Evolutionary conservation across 2,797 vertebrate genomes (phyloP).

Genomic region (Liparis tanakae): DNA sequence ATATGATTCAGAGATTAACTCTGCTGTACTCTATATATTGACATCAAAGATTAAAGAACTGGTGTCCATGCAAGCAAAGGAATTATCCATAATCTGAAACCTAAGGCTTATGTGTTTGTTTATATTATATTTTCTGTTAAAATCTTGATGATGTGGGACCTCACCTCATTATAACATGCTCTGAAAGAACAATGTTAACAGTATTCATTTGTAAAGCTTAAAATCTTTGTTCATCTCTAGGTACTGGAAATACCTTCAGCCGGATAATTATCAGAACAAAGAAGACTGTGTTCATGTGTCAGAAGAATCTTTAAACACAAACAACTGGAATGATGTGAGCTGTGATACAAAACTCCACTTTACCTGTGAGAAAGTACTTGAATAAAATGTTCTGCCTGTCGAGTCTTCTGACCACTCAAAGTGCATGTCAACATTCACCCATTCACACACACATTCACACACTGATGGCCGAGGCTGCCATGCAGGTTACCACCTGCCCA

Average conservation of each 20-base stretch:
- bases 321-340: neutral
- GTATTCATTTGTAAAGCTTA: neutral
- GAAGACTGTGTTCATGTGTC: neutral
- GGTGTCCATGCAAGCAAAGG: neutral
- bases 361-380: constrained; percentile 19
- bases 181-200: neutral
- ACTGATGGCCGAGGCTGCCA: neutral
- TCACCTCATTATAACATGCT: neutral
- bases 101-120: neutral
- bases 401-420: neutral
- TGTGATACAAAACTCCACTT: accelerated
- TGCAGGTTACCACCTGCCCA: neutral
- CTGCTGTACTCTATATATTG: too few relatives aligned
- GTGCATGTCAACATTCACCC: neutral
- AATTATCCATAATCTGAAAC: neutral
- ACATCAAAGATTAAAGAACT: neutral
- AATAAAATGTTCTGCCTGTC: neutral
- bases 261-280: accelerated
- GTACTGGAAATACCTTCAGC: accelerated
- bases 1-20: too few relatives aligned
- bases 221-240: neutral
- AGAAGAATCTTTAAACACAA: accelerated
- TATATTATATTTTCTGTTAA: neutral
- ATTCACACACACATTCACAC: neutral
- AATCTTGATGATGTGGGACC: neutral